Evolutionary conservation across 2,113 vertebrate species (phyloP), one percentile per base, ranked within the genome.

Genomic region (Theristicus caerulescens): DNA sequence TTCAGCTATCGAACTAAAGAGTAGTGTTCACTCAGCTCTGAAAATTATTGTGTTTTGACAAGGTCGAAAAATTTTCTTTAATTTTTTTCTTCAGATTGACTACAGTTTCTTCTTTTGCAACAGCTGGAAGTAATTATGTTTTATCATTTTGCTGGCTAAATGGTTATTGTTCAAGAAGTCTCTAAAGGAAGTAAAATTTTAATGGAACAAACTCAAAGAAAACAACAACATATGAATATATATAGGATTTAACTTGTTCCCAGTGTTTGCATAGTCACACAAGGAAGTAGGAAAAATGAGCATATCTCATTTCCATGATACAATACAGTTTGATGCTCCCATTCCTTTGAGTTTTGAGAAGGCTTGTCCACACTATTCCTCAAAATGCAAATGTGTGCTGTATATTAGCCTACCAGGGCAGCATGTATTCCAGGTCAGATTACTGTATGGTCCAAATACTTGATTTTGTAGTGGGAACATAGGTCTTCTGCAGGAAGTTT

Each of bases 111-210:
- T 95, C 26, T 74, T 69, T 71, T 87, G 47, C 38, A 95, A 74
- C 65, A 90, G 82, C 71, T 93, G 88, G 88, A 92, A 92, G 71
- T 71, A 82, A 82, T 95, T 80, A 77, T 22, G 18, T 79, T 94
- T 92, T 80, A 87, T 76, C 61, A 82, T 85, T 82, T 88, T 47
- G 24, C 66, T 83, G 62, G 40, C 36, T 95, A 94, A 93, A 80
- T 69, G 44, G 29, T 86, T 92, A 77, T 92, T 94, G 71, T 92
- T 95, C 49, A 72, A 40, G 34, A 57, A 69, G 36, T 88, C 44
- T 87, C 78, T 67, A 74, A 90, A 76, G 61, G 66, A 94, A 79
- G 14, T 65, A 80, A 85, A 82, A 36, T 64, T 85, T 87, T 93
- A 64, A 82, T 76, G 47, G 65, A 85, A 91, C 14, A 62, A 91